Evolutionary conservation across 2,113 vertebrate species (phyloP), one percentile per base, ranked within the genome.

Genomic region (Calidris pygmaea): DNA sequence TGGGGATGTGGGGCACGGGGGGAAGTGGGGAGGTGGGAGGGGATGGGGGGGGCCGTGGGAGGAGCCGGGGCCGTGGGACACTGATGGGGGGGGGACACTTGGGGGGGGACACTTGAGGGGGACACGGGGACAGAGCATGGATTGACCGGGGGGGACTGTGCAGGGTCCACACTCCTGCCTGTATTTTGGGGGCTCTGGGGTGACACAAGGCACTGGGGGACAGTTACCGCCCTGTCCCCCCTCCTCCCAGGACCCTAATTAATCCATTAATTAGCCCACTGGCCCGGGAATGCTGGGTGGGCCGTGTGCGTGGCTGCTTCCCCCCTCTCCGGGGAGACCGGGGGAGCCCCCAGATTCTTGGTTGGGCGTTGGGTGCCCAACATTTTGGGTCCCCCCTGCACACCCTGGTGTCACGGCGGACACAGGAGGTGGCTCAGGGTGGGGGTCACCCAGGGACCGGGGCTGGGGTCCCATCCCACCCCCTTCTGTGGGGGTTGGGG

Each of bases 391-490:
- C 4, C 23, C 30, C 4, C 20, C 37, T 1, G 11, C 60, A 21
- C 30, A 1, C 30, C 47, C 43, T 1, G 14, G 4, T 29, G 73
- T n/a, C 87, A 4, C 18, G 0, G 29, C 29, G 2, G 50, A 4
- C n/a, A 2, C 8, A 1, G 41, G 62, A 22, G n/a, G 65, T 14
- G 70, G 2, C 50, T 63, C 4, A 4, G 26, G 43, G 22, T 17
- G 50, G 29, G 4, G 3, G 30, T 35, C 2, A 3, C 29, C 15
- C 1, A 2, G 24, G 62, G 22, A 24, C 3, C 0, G 5, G 27
- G 29, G 1, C 23, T 6, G 39, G 37, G 43, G 34, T 4, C 55
- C 21, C 5, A 0, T 8, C 19, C 50, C 14, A 20, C 14, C 26
- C 26, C n/a, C 41, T 24, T 13, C 23, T 18, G 19, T 21, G 4